Base-by-base conservation (phyloP, 1,140 invertebrate species). In the Sarcophaga peregrina region DNA sequence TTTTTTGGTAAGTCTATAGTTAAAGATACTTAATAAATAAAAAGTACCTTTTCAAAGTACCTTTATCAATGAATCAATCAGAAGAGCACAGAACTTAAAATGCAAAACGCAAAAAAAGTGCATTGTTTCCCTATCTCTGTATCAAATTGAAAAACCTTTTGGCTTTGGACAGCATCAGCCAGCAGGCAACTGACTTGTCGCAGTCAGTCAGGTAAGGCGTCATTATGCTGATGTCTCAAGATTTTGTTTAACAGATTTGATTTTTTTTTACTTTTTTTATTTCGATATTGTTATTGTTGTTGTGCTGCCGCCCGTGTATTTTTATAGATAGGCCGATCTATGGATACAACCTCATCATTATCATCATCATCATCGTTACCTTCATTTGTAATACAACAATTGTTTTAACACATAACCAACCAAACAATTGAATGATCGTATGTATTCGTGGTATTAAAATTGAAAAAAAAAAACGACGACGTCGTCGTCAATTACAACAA, bases 201-300 rank as follows among this genome's bases (percentile, higher is more conserved):
- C 62, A 68, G 62, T 17, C 62, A 68, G 15, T 25, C 62, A 68
- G 62, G 62, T 25, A 68, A 68, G 62, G 62, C 62, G 62, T 68
- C 62, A 68, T 68, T 68, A 68, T 68, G 62, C 62, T 68, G 62
- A 68, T 68, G 62, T 68, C 25, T 37, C 62, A 68, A 68, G 62
- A 68, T 68, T 68, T 68, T 68, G 7, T 68, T 68, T 15, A 8
- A 68, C n/a, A 68, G 62, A 68, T 68, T 68, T 68, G 62, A 68
- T 68, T 68, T 68, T 68, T 68, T n/a, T 68, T 68, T 68, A 68
- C 62, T 20, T 68, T 13, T 68, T 25, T n/a, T 68, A 7, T 58
- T 9, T 68, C 20, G n/a, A 20, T 68, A 25, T 76, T 76, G 74
- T 50, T 47, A 13, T 9, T 20, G 17, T 82, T 85, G 62, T 68